phyloP scores from a whole-genome alignment of 2,797 vertebrate species.

The Hyperoplus immaculatus region DNA sequence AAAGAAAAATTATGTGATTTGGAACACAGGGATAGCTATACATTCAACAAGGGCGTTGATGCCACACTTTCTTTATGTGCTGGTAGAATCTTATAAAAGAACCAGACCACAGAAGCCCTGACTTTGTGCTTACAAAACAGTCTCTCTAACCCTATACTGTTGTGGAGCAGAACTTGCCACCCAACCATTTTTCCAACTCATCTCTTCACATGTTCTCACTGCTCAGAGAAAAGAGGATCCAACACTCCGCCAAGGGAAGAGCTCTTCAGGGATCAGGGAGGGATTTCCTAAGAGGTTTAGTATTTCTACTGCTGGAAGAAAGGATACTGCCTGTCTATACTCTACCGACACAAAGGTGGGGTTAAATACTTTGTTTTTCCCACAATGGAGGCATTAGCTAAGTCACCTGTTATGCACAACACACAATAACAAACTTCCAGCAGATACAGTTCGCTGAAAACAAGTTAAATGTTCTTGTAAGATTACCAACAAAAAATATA shows the following conservation, averaged over 20 bases:
- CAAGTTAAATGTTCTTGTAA: slow-evolving; percentile 1
- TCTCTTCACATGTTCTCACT: slow-evolving; percentile 43
- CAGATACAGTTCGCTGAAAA: not conserved
- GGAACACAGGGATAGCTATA: no score
- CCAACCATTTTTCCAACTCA: slow-evolving; percentile 52
- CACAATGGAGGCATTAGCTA: slow-evolving; percentile 21
- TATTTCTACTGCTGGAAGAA: slow-evolving; percentile 44
- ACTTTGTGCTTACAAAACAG: slow-evolving; percentile 27
- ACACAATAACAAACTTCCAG: not conserved
- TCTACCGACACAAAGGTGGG: slow-evolving; percentile 23
- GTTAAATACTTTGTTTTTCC: slow-evolving; percentile 31
- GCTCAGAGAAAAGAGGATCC: slow-evolving; percentile 37
- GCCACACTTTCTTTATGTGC: slow-evolving; percentile 15
- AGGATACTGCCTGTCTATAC: slow-evolving; percentile 16
- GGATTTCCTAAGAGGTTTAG: slow-evolving; percentile 70
- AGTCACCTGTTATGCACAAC: not conserved
- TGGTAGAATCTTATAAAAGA: slow-evolving; percentile 9
- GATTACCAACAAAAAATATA: slow-evolving; percentile 11
- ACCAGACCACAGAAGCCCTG: slow-evolving; percentile 16
- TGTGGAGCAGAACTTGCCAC: slow-evolving; percentile 37
- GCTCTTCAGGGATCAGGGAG: slow-evolving; percentile 64
- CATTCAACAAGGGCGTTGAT: slow-evolving; percentile 19
- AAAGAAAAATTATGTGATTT: no score
- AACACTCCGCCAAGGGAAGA: slow-evolving; percentile 22
- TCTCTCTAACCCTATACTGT: slow-evolving; percentile 40